Percentiles rank a stretch among this genome's conserved stretches.
Conservation (phyloP, 2,797 vertebrate genomes). For the Apogon talboti region DNA sequence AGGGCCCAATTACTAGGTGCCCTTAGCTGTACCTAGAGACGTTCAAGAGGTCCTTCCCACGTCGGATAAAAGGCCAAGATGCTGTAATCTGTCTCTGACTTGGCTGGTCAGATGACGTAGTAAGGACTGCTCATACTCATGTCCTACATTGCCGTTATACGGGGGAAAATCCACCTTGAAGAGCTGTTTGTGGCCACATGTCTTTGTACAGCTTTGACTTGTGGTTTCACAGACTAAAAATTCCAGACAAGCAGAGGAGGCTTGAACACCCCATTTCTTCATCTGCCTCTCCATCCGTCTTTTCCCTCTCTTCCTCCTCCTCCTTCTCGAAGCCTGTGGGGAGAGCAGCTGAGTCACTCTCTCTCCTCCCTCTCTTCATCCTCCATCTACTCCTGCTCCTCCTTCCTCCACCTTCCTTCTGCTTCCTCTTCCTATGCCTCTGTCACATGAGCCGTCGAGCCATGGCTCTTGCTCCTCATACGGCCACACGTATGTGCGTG, state of each 20-base stretch:
- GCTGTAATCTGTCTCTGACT: slow-evolving; percentile 24
- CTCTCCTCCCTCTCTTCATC: slow-evolving; percentile 60
- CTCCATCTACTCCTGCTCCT: slow-evolving; percentile 54
- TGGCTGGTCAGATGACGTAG: slow-evolving; percentile 18
- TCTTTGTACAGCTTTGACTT: slow-evolving; percentile 13
- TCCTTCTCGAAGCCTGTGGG: slow-evolving; percentile 51
- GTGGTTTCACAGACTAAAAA: slow-evolving; percentile 17
- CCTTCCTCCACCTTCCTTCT: slow-evolving; percentile 52
- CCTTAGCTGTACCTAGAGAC: slow-evolving; percentile 47
- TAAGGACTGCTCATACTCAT: slow-evolving; percentile 48
- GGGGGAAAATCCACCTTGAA: slow-evolving; percentile 7
- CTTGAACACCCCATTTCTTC: slow-evolving; percentile 27
- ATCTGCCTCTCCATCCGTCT: slow-evolving; percentile 26
- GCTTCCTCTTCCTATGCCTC: slow-evolving; percentile 53
- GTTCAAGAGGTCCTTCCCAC: slow-evolving; percentile 33
- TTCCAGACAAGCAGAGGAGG: slow-evolving; percentile 29
- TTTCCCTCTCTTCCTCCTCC: slow-evolving; percentile 36
- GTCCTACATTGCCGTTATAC: neutral
- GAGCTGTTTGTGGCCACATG: slow-evolving; percentile 27
- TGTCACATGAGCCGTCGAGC: slow-evolving; percentile 61
- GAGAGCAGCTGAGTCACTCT: slow-evolving; percentile 63
- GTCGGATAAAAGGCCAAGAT: slow-evolving; percentile 24
- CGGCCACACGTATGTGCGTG: slow-evolving; percentile 8
- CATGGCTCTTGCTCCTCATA: slow-evolving; percentile 51
- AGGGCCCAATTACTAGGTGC: slow-evolving; percentile 62